These are phyloP conservation scores for Caenorhabditis wallacei DNA, from an alignment of 2,888 invertebrate species.

Conservation along the genomic window DNA sequence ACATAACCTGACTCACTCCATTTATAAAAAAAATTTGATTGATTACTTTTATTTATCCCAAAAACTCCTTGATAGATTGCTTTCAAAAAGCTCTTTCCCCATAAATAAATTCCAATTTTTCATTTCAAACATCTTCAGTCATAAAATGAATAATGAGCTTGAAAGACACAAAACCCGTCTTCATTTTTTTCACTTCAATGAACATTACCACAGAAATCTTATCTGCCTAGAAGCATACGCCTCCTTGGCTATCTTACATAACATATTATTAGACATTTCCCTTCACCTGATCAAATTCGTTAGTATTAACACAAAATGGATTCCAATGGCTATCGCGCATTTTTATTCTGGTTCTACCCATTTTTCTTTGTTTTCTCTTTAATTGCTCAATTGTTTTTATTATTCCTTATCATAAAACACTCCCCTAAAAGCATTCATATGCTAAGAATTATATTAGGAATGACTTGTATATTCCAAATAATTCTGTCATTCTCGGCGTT, in stretches of 20 bases:
- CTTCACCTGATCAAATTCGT: background rate
- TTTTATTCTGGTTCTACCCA: conserved; percentile 27
- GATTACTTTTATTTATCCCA: too few relatives aligned
- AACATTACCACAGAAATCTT: background rate
- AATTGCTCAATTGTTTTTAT: conserved; percentile 11
- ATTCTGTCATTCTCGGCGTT: conserved; percentile 12
- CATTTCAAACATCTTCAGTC: too few relatives aligned
- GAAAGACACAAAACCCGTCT: too few relatives aligned
- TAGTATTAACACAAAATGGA: conserved; percentile 1
- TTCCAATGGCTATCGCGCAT: background rate
- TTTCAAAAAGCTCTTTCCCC: too few relatives aligned
- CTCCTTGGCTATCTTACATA: background rate
- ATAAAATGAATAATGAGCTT: too few relatives aligned
- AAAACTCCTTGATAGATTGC: too few relatives aligned
- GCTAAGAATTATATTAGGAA: conserved; percentile 10
- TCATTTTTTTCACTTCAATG: background rate
- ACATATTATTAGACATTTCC: background rate
- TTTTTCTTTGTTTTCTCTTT: conserved; percentile 12
- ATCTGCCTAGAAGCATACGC: background rate
- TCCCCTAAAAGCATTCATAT: conserved; percentile 38
- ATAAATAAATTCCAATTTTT: too few relatives aligned
- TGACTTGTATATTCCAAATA: conserved; percentile 36
- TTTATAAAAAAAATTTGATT: too few relatives aligned
- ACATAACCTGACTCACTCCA: too few relatives aligned
- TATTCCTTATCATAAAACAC: conserved; percentile 37